Evolutionary conservation across 2,113 vertebrate genomes (phyloP).

Genomic region (Tamias sibiricus): DNA sequence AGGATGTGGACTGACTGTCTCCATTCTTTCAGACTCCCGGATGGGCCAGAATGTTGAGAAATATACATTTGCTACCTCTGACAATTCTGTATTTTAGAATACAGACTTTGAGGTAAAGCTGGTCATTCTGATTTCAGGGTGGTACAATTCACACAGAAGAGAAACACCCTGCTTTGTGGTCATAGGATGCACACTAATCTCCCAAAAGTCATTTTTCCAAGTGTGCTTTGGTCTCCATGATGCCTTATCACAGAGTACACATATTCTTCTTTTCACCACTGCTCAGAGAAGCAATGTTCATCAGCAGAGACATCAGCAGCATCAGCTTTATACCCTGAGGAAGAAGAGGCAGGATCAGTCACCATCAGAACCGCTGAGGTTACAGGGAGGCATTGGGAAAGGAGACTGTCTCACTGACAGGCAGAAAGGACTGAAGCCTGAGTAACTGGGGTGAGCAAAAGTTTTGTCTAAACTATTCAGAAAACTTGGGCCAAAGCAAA

Average conservation of each 20-base stretch:
- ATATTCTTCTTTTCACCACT: neutral
- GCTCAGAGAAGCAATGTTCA: neutral
- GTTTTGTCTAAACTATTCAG: conserved; percentile 27
- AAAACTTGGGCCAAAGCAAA: conserved; percentile 8
- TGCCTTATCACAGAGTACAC: neutral
- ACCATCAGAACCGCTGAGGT: rapidly evolving
- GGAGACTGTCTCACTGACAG: neutral
- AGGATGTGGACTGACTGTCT: neutral
- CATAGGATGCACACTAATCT: neutral
- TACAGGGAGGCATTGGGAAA: no score
- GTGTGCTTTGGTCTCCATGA: neutral
- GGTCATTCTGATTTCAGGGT: neutral
- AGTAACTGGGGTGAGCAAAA: neutral
- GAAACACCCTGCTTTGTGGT: neutral
- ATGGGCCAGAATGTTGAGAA: neutral
- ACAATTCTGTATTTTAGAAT: neutral
- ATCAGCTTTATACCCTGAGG: neutral
- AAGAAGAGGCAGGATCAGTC: neutral
- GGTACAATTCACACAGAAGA: neutral
- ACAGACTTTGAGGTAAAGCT: neutral
- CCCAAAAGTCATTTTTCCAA: neutral
- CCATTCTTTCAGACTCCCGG: neutral
- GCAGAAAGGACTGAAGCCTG: neutral
- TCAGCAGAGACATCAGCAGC: neutral
- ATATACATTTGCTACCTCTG: neutral